Base-by-base conservation (phyloP, 2,888 invertebrate genomes). In the Drosophila vallismaia region DNA sequence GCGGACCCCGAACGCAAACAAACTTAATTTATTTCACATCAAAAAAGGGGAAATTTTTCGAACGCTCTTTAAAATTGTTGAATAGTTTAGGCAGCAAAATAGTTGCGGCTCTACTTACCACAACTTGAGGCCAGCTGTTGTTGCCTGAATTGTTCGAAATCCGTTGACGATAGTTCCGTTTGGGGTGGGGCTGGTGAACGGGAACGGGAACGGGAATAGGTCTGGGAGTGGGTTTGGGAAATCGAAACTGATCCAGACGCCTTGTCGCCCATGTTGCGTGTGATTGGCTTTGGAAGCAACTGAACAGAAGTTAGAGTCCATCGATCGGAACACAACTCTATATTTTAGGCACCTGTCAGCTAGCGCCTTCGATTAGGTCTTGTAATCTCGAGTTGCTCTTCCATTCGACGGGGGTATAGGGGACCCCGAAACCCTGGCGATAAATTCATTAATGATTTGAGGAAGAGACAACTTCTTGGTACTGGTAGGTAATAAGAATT, bases 21-120 rank as follows among this genome's bases (percentile, higher is more conserved):
- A 50, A 26, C 48, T 19, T 40, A 77, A 79, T 75, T 86, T 77
- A 79, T 69, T 73, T 70, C 55, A 70, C 78, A 68, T 77, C 67
- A 63, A 74, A 80, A 84, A 84, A 55, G 79, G 82, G 82, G 85
- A 76, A 81, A 86, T 78, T 84, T 84, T 58, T 74, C 33, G 54
- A 59, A 36, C 57, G 64, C 69, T 68, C 67, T 64, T 60, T 7
- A 36, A 58, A 62, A 74, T 64, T 75, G 75, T 74, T 68, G 69
- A 54, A 81, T 84, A 73, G 84, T 81, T 84, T 42, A 63, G 71
- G 72, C 76, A 78, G 64, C 73, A 70, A 62, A 63, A 80, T 72
- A 80, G 84, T 80, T 79, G 73, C 42, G 81, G 56, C 63, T 53
- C 67, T 73, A 82, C 85, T 83, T 87, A 87, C 82, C 87, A 71